Evolutionary conservation across 1,140 invertebrate genomes (phyloP), one percentile per base, ranked within the genome.

Genomic region (Euura lappo): DNA sequence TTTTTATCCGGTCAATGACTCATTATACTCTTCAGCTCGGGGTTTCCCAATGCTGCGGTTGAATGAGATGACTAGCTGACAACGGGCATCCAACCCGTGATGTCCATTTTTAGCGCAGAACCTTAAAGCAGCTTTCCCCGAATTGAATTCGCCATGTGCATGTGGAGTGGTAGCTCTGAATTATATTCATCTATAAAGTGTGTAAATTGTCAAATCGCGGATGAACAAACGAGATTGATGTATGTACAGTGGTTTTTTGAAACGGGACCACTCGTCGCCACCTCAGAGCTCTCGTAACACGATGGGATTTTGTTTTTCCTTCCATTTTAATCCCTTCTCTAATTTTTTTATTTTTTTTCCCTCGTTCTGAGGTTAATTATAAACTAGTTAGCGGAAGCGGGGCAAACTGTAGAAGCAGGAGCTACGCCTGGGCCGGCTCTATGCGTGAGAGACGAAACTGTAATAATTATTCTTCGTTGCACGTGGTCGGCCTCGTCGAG

Each of bases 381-480:
- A 60, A 60, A 60, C 51, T n/a, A 60, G 51, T 60, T 60, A 60
- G 51, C 51, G 3, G 51, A 60, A 60, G 51, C 51, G 51, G 13
- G 5, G 51, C 51, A n/a, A n/a, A n/a, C 51, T 60, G 3, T 60
- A 60, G 8, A n/a, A 60, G 13, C 3, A 11, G 51, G 3, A 60
- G 51, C 10, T 60, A 60, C 51, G 51, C 10, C 51, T 60, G 51
- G 5, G 51, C 51, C 6, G 51, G 10, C 51, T 60, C 51, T 60
- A 3, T 60, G 3, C 51, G 6, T 60, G 51, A 60, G 6, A 60
- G 51, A 60, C 51, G 51, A 60, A 4, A 60, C 6, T 60, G 51
- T 60, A n/a, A 60, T 60, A 60, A 60, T 60, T 60, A 60, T 60
- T 60, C 10, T 60, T 11, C 51, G 51, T 60, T 60, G 51, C 51